Base-by-base conservation (phyloP, 1,140 invertebrate species). In the Gonioctena quinquepunctata region DNA sequence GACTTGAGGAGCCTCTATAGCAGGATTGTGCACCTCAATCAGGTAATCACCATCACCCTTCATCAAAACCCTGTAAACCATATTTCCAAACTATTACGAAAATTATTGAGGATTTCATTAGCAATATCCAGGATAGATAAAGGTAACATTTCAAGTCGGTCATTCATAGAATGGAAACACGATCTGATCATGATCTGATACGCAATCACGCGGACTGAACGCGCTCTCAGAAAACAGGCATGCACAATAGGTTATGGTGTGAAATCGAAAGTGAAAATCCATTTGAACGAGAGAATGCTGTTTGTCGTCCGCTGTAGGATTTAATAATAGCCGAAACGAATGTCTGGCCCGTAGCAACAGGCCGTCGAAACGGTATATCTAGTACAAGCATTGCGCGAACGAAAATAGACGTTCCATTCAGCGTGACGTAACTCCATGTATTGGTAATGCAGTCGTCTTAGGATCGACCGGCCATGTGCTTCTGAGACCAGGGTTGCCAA, bases 291-390 rank as follows among this genome's bases (percentile, higher is more conserved):
- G 33, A 42, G 33, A 42, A 42, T 42, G 13, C 33, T 42, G 33
- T n/a, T 42, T 42, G 33, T 13, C 33, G 33, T 42, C 11, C 8
- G n/a, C 27, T 28, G 8, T 42, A 42, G 2, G 33, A 42, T 42
- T 13, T 57, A 57, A 57, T 57, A 57, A 57, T 19, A 57, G 54
- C 19, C 54, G 6, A 57, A 21, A n/a, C 25, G 21, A 22, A 25
- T 22, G 13, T 13, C 18, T 57, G 54, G 54, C 54, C 54, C 22
- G 54, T 57, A 57, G 54, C 54, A 57, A 57, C 54, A 57, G 52
- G 52, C 13, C 33, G 13, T 3, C 33, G 33, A 42, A 42, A 42
- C 33, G 33, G 33, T 42, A 42, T 42, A 42, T 42, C 33, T 42
- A 42, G 33, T 42, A 42, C 33, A 3, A 42, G 8, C 33, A n/a